These are phyloP conservation scores for Phragmatobia fuliginosa DNA, from an alignment of 2,888 invertebrate species.

Conservation along the genomic window DNA sequence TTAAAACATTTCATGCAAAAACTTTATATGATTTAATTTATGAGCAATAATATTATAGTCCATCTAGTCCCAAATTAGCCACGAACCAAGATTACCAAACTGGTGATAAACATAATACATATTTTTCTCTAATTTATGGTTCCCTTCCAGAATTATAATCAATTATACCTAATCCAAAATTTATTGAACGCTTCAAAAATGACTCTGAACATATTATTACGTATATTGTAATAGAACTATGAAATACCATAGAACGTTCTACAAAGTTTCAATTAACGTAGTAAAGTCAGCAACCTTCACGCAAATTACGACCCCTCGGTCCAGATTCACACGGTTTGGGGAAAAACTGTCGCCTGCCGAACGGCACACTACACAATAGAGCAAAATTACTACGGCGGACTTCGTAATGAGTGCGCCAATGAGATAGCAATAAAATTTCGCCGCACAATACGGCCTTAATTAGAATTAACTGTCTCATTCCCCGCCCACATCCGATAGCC, in stretches of 20 bases:
- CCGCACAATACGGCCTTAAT: conserved; percentile 82
- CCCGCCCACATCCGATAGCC: conserved; percentile 78
- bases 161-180: too few relatives aligned
- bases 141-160: too few relatives aligned
- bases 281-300: conserved; percentile 62
- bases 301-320: conserved; percentile 68
- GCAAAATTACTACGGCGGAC: conserved; percentile 71
- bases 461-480: conserved; percentile 85
- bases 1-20: too few relatives aligned
- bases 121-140: too few relatives aligned
- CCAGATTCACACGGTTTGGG: conserved; percentile 78
- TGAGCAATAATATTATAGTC: too few relatives aligned
- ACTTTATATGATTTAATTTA: too few relatives aligned
- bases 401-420: conserved; percentile 80
- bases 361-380: conserved; percentile 70
- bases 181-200: neutral
- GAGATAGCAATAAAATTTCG: conserved; percentile 85
- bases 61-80: too few relatives aligned
- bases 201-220: too few relatives aligned
- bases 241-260: conserved; percentile 22
- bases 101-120: too few relatives aligned
- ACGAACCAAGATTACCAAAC: too few relatives aligned
- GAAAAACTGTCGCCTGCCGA: conserved; percentile 71
- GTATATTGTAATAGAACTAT: conserved; percentile 13
- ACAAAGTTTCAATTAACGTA: conserved; percentile 16